Conservation (phyloP, 2,113 vertebrate genomes). For the Spheniscus mendiculus region DNA sequence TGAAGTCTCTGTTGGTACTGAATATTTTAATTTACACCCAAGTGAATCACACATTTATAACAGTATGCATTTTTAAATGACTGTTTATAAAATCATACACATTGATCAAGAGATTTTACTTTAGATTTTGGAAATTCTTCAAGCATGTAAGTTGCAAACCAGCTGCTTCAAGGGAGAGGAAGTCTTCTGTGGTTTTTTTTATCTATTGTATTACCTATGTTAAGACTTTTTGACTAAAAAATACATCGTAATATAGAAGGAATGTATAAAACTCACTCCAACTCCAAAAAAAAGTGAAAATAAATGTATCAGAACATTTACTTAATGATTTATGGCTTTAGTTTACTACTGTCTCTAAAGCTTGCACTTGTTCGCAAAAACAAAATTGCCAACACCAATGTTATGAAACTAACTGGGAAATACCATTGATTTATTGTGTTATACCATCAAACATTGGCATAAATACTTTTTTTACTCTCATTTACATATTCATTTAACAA, state of each 20-base stretch:
- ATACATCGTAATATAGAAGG: background rate
- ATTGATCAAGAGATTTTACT: background rate
- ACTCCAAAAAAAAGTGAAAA: background rate
- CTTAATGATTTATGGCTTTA: background rate
- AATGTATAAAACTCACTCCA: background rate
- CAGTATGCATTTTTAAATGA: background rate
- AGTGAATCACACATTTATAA: background rate
- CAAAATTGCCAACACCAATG: background rate
- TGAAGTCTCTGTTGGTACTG: background rate
- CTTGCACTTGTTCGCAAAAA: background rate
- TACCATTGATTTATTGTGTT: background rate
- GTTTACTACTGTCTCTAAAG: background rate
- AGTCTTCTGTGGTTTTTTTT: background rate
- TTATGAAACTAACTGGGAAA: background rate
- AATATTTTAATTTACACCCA: slow-evolving; percentile 6
- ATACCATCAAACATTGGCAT: background rate
- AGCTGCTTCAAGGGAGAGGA: background rate
- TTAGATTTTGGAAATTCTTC: background rate
- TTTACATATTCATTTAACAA: background rate
- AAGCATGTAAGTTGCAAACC: background rate
- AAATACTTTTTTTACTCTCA: background rate
- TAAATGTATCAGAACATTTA: background rate
- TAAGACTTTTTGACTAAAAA: background rate
- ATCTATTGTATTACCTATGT: background rate
- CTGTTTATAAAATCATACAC: background rate